Evolutionary conservation across 2,797 vertebrate genomes (phyloP).

Genomic region (Trachops cirrhosus): DNA sequence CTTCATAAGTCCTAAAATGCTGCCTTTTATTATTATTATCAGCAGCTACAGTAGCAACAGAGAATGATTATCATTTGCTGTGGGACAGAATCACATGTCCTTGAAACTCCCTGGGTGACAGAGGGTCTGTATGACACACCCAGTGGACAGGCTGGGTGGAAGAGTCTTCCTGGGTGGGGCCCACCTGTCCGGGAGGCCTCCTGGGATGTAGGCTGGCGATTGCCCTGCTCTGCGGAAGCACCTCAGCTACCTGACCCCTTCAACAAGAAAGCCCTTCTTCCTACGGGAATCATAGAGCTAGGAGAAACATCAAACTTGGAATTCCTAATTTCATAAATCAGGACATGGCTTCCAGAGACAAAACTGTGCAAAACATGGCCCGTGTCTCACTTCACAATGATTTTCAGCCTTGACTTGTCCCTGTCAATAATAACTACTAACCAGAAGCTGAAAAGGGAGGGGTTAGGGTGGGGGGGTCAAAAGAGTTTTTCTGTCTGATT

Average conservation of each 20-base stretch:
- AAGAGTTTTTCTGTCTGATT: neutral
- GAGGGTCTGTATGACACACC: neutral
- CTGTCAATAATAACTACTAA: neutral
- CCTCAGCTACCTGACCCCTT: neutral
- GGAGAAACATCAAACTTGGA: neutral
- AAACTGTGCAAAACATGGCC: neutral
- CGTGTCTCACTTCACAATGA: neutral
- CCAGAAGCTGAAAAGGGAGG: neutral
- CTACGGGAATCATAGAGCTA: neutral
- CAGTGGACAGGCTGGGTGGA: too few relatives aligned
- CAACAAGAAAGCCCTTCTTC: neutral
- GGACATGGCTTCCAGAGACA: neutral
- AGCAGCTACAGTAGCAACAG: neutral
- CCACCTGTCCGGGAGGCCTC: neutral
- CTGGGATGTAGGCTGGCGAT: neutral
- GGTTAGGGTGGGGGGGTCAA: accelerated
- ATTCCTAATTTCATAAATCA: neutral
- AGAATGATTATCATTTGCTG: neutral
- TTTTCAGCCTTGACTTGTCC: neutral
- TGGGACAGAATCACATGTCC: neutral
- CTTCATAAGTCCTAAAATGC: neutral
- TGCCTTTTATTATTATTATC: accelerated
- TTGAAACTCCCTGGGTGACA: neutral
- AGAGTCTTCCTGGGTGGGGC: neutral
- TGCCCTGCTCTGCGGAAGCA: neutral